These are phyloP conservation scores for Vulpes lagopus DNA, from an alignment of 2,113 vertebrate species.

Conservation along the genomic window DNA sequence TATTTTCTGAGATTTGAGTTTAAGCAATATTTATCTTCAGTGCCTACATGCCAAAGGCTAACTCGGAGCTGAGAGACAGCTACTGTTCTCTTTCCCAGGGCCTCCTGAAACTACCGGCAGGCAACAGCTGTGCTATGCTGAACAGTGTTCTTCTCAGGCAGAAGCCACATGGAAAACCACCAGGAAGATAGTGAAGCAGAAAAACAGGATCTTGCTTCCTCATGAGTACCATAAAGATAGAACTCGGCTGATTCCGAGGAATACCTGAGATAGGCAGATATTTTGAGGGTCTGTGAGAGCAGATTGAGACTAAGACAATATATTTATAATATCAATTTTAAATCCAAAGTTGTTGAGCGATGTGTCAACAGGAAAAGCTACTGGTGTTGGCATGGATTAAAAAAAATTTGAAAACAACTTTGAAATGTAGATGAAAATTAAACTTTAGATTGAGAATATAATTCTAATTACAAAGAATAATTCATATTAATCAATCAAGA, in stretches of 20 bases:
- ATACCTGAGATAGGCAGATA: background rate
- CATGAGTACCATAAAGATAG: background rate
- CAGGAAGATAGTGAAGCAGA: background rate
- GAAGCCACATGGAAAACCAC: background rate
- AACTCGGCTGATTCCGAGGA: background rate
- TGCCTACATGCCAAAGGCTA: background rate
- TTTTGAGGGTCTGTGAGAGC: background rate
- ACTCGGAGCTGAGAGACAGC: background rate
- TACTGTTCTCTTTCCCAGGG: background rate
- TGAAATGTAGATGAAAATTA: background rate
- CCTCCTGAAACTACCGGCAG: background rate
- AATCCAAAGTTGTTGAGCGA: background rate
- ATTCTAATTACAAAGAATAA: background rate
- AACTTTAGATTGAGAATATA: background rate
- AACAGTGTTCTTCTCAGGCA: background rate
- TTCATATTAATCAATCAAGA: background rate
- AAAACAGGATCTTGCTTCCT: background rate
- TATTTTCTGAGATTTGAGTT: background rate
- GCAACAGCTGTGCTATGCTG: background rate
- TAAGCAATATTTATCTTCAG: background rate
- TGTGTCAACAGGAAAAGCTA: background rate
- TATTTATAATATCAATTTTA: background rate
- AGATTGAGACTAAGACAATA: background rate
- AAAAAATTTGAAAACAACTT: background rate
- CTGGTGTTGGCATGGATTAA: background rate